A percentile compares a stretch with the other conserved stretches of the same genome.
phyloP scores from a whole-genome alignment of 2,113 vertebrate species.

The Aegithalos caudatus region DNA sequence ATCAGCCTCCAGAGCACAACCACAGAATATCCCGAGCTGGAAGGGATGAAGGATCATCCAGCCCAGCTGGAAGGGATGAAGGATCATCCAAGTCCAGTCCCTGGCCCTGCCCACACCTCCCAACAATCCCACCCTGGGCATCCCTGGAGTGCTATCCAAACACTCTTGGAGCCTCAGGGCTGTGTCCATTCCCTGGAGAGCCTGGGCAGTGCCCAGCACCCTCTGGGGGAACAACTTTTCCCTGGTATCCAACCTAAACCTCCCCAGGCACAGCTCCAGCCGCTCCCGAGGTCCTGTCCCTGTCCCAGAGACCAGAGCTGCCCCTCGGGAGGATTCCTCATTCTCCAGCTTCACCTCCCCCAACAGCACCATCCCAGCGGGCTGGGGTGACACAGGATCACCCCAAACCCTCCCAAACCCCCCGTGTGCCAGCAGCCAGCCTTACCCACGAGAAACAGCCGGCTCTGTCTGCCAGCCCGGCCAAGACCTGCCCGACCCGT shows the following conservation, averaged over 20 bases:
- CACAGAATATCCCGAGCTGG: not conserved
- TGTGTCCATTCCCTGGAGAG: not conserved
- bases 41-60: not conserved
- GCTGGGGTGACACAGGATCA: rapidly evolving
- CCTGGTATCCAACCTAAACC: not conserved
- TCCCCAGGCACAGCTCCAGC: not conserved
- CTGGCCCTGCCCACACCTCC: not conserved
- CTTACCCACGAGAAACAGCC: not conserved
- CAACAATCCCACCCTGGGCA: not conserved
- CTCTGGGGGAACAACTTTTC: not conserved
- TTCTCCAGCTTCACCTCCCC: not conserved
- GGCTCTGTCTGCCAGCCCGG: not conserved
- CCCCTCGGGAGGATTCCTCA: not conserved
- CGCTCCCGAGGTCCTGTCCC: rapidly evolving
- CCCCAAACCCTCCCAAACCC: rapidly evolving
- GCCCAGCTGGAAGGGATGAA: not conserved
- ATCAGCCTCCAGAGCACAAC: not conserved
- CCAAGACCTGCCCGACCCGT: not conserved
- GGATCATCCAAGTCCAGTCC: not conserved
- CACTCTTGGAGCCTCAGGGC: rapidly evolving
- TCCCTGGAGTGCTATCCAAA: rapidly evolving
- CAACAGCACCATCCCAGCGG: not conserved
- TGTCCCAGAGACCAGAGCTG: not conserved
- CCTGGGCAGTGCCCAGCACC: not conserved
- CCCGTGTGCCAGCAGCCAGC: rapidly evolving